Conservation (phyloP, 2,888 invertebrate species). For the Meiosimyza platycephala region DNA sequence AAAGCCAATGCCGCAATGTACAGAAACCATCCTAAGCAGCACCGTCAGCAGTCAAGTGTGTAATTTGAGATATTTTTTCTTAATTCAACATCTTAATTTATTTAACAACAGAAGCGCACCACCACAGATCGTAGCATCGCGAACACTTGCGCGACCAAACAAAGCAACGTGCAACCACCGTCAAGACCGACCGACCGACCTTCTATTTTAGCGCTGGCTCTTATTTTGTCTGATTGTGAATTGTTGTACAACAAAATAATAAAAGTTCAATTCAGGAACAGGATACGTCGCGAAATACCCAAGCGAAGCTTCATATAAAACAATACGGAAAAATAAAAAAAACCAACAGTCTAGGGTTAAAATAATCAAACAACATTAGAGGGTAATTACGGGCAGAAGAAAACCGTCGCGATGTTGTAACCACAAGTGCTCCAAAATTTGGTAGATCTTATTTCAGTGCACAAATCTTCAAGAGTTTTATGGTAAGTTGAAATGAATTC, state of each 20-base stretch:
- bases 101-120: conserved; percentile 46
- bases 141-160: conserved; percentile 34
- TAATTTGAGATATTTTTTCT: conserved; percentile 65
- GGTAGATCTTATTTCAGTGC: no score
- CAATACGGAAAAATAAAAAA: neutral
- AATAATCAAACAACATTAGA: conserved; percentile 10
- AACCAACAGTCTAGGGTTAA: conserved; percentile 4
- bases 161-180: conserved; percentile 30
- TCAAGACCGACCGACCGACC: conserved; percentile 30
- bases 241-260: conserved; percentile 11
- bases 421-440: neutral
- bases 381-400: conserved; percentile 25
- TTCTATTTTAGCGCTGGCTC: conserved; percentile 13
- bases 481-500: no score
- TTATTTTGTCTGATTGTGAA: neutral
- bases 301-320: no score
- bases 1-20: conserved; percentile 5
- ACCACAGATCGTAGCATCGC: conserved; percentile 32
- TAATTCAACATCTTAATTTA: conserved; percentile 52
- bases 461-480: no score
- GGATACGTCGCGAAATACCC: conserved; percentile 25
- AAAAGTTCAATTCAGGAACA: conserved; percentile 25
- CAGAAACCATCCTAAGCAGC: conserved; percentile 23
- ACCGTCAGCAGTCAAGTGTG: conserved; percentile 59
- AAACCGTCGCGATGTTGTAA: neutral